Base-by-base conservation (phyloP, 1,140 invertebrate genomes). In the Fopius arisanus region DNA sequence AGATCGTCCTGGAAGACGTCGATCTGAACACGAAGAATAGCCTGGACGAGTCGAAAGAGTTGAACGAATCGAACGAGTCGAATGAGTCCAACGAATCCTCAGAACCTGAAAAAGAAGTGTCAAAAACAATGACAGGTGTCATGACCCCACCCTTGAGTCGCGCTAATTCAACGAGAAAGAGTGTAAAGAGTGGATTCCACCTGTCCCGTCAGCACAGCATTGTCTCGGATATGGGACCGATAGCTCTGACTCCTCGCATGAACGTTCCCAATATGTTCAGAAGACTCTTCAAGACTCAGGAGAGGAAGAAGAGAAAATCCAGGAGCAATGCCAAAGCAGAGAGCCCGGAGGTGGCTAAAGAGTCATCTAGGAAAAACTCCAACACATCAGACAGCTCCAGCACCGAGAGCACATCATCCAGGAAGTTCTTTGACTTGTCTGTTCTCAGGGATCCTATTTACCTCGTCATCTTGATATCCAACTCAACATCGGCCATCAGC, bases 401-500 rank as follows among this genome's bases (percentile, higher is more conserved):
- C 0, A 26, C 65, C 1, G 79, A 2, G 2, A 59, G 21, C 33
- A 75, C 7, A 33, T 37, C 31, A 33, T 77, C 65, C 33, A 88
- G 83, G 19, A 92, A 92, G 78, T 92, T 93, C 70, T 93, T 94
- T 75, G 93, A 95, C 76, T 79, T 94, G 0, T 89, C 91, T 19
- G 84, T 95, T 0, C 80, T 96, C 0, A 92, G 88, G 81, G 93
- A 95, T 83, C 93, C 93, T 0, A 90, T 94, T 48, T 96, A 94
- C 80, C 84, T 95, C 28, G 91, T 95, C 2, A 94, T 96, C 51
- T 81, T 95, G 5, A 92, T 95, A 74, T 95, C 94, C 0, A 95
- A 94, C 79, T 93, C 92, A 31, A 94, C 94, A 0, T 94, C 93
- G 74, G 94, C 94, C 0, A 94, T 96, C 67, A 94, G 93, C 66